Conservation (phyloP, 1,140 invertebrate genomes). For the Musca domestica region DNA sequence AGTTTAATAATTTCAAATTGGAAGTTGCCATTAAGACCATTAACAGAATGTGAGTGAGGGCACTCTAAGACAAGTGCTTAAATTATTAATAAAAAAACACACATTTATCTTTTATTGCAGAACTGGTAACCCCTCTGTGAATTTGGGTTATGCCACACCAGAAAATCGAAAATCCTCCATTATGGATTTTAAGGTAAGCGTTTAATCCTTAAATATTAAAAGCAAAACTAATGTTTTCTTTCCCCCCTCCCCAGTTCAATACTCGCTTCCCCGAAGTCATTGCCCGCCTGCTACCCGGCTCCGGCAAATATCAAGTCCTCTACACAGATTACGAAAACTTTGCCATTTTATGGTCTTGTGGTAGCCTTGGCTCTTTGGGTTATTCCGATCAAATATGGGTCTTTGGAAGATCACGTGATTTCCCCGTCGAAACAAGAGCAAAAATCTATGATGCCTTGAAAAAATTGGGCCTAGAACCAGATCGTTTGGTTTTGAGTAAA, state of each 20-base stretch:
- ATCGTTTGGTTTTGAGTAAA: slow-evolving; percentile 64
- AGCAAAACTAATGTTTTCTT: neutral
- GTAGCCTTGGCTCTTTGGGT: slow-evolving; percentile 57
- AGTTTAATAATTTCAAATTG: slow-evolving; percentile 53
- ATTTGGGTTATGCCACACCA: slow-evolving; percentile 48
- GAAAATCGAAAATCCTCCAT: slow-evolving; percentile 50
- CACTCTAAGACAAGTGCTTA: neutral
- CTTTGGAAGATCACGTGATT: slow-evolving; percentile 60
- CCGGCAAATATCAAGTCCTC: slow-evolving; percentile 66
- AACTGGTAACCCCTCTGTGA: slow-evolving; percentile 48
- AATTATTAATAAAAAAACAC: neutral
- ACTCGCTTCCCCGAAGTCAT: slow-evolving; percentile 63
- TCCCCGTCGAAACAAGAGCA: slow-evolving; percentile 58
- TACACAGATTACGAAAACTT: slow-evolving; percentile 70
- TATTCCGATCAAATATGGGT: slow-evolving; percentile 66
- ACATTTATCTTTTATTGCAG: slow-evolving; percentile 27
- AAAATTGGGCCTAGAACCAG: slow-evolving; percentile 60
- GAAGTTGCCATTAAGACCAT: slow-evolving; percentile 61
- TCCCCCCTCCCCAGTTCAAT: slow-evolving; percentile 56
- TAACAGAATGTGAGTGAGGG: slow-evolving; percentile 61
- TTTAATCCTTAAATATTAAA: no score
- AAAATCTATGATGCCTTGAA: slow-evolving; percentile 61
- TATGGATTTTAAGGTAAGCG: slow-evolving; percentile 53
- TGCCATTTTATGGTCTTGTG: slow-evolving; percentile 70
- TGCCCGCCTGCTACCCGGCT: slow-evolving; percentile 64